Conservation (phyloP, 2,888 invertebrate genomes). For the Aspidapion aeneum region DNA sequence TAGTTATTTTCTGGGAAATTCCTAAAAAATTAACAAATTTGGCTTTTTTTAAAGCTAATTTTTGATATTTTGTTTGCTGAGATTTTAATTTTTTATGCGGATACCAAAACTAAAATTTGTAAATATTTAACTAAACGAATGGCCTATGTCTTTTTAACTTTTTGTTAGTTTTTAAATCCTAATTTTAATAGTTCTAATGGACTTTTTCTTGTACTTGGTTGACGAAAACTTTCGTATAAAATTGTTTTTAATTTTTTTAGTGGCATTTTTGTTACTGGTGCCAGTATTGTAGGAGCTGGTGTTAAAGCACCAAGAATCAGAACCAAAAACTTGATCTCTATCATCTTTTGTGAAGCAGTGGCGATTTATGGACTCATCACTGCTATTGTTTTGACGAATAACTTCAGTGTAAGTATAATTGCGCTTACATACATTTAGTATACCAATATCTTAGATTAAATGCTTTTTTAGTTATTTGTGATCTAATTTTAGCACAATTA, state of each 20-base stretch:
- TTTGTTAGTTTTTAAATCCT: too few relatives aligned
- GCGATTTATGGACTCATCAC: constrained; percentile 99
- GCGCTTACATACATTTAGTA: background rate
- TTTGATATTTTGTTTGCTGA: too few relatives aligned
- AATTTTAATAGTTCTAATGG: too few relatives aligned
- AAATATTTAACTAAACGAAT: too few relatives aligned
- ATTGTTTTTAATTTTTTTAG: constrained; percentile 47
- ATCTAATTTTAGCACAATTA: too few relatives aligned
- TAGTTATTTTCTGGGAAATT: constrained; percentile 24
- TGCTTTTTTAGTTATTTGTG: too few relatives aligned
- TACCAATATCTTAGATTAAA: too few relatives aligned
- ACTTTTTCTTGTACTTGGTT: too few relatives aligned
- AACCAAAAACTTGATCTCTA: constrained; percentile 98
- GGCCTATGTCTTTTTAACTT: too few relatives aligned
- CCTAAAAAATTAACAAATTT: background rate
- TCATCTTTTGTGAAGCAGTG: constrained; percentile 99
- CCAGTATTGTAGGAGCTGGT: constrained; percentile 94
- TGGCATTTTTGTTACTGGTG: constrained; percentile 95
- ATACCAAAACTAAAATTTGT: too few relatives aligned
- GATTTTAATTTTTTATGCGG: too few relatives aligned
- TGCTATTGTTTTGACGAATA: constrained; percentile 91
- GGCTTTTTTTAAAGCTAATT: background rate
- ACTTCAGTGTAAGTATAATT: constrained; percentile 56
- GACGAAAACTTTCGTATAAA: too few relatives aligned
- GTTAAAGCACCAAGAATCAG: constrained; percentile 98